phyloP scores from a whole-genome alignment of 92 coral and sea anemone species.

The Meandrina meandrites region DNA sequence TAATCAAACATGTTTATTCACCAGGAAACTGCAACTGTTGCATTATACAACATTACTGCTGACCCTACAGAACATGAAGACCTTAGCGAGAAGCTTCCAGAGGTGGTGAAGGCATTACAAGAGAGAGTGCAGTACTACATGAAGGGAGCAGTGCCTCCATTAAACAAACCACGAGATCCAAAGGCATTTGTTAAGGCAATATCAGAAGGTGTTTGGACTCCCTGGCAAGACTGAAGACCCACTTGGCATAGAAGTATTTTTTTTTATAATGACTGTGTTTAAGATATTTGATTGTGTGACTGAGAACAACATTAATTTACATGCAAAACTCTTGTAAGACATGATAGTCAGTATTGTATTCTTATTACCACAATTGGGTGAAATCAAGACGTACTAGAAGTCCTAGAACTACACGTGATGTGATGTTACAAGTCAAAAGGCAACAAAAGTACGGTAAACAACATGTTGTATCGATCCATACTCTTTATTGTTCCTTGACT shows the following conservation, averaged over 20 bases:
- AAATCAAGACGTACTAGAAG: too few relatives aligned
- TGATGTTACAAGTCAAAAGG: neutral
- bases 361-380: neutral
- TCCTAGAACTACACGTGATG: neutral
- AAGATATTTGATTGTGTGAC: neutral
- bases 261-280: neutral
- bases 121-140: slow-evolving; percentile 39
- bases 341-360: neutral
- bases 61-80: slow-evolving; percentile 62
- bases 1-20: neutral
- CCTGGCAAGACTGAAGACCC: slow-evolving; percentile 17
- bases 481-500: too few relatives aligned
- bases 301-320: neutral
- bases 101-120: slow-evolving; percentile 36
- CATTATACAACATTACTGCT: slow-evolving; percentile 57
- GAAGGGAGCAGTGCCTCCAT: slow-evolving; percentile 14
- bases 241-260: neutral
- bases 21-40: slow-evolving; percentile 17
- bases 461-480: too few relatives aligned
- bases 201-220: slow-evolving; percentile 28
- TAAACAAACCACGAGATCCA: neutral
- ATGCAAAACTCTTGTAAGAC: neutral
- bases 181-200: slow-evolving; percentile 2
- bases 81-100: slow-evolving; percentile 45
- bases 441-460: neutral